Conservation (phyloP, 1,140 invertebrate species). For the Scylla paramamosain region DNA sequence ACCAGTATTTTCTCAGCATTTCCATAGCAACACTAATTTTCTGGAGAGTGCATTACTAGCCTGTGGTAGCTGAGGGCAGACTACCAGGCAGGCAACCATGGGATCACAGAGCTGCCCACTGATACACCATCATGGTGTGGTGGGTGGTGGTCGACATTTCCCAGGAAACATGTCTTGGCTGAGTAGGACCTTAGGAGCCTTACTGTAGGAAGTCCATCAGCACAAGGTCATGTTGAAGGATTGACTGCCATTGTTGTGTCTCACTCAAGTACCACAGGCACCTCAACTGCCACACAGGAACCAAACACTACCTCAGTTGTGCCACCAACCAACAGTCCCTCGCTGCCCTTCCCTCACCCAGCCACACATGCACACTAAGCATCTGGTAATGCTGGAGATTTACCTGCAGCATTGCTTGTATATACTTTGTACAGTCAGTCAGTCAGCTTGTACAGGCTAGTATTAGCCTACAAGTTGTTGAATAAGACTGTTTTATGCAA, state of each 20-base stretch:
- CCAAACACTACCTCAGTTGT: conserved; percentile 75
- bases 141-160: background rate
- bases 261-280: conserved; percentile 55
- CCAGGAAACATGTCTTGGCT: background rate
- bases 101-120: background rate
- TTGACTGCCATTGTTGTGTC: background rate
- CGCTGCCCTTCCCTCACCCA: conserved; percentile 36
- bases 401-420: background rate
- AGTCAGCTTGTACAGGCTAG: background rate
- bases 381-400: background rate
- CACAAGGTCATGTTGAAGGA: background rate
- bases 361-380: background rate
- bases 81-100: background rate
- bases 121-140: background rate
- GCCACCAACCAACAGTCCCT: conserved; percentile 74
- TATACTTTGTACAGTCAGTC: background rate
- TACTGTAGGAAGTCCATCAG: background rate
- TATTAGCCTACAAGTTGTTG: background rate
- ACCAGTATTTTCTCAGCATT: conserved; percentile 70
- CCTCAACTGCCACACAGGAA: conserved; percentile 72
- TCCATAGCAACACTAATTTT: conserved; percentile 67
- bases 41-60: conserved; percentile 69
- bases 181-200: background rate
- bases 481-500: background rate
- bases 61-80: conserved; percentile 47